phyloP scores from a whole-genome alignment of 1,140 invertebrate species.

The Aplysia californica region DNA sequence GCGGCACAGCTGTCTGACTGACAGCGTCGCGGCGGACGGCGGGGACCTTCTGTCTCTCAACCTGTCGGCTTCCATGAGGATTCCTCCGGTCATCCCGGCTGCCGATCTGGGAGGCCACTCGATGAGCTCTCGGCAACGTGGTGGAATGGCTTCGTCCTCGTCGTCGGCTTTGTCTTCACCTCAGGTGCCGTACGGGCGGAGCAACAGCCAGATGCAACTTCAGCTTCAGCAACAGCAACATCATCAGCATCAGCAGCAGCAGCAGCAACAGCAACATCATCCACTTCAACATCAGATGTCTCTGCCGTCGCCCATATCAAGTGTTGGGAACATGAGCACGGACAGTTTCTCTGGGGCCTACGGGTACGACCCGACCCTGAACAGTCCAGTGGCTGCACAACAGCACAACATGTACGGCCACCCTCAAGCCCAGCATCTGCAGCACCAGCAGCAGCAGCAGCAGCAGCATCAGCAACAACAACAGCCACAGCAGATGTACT shows the following conservation, averaged over 20 bases:
- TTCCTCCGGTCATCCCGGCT: not conserved
- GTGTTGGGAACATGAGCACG: too few relatives aligned
- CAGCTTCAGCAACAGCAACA: not conserved
- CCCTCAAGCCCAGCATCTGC: too few relatives aligned
- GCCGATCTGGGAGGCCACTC: too few relatives aligned
- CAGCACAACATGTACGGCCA: not conserved
- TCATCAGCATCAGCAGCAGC: not conserved
- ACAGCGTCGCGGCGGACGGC: constrained; percentile 16
- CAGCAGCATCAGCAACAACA: not conserved
- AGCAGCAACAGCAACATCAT: not conserved
- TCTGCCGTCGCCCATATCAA: too few relatives aligned
- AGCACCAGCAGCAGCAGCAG: too few relatives aligned
- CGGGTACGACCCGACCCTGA: not conserved
- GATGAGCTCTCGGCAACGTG: too few relatives aligned
- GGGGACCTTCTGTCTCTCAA: constrained; percentile 2
- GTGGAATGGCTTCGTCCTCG: too few relatives aligned
- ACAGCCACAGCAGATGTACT: not conserved
- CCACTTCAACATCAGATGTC: not conserved
- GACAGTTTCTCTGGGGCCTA: not conserved
- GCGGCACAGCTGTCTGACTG: constrained; percentile 5
- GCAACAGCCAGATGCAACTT: not conserved
- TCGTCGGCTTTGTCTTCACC: too few relatives aligned
- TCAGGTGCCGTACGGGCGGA: too few relatives aligned
- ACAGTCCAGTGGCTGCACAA: constrained; percentile 3
- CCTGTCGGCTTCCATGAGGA: not conserved